Evolutionary conservation across 1,140 invertebrate species (phyloP), one percentile per base, ranked within the genome.

Genomic region (Eriocheir sinensis): DNA sequence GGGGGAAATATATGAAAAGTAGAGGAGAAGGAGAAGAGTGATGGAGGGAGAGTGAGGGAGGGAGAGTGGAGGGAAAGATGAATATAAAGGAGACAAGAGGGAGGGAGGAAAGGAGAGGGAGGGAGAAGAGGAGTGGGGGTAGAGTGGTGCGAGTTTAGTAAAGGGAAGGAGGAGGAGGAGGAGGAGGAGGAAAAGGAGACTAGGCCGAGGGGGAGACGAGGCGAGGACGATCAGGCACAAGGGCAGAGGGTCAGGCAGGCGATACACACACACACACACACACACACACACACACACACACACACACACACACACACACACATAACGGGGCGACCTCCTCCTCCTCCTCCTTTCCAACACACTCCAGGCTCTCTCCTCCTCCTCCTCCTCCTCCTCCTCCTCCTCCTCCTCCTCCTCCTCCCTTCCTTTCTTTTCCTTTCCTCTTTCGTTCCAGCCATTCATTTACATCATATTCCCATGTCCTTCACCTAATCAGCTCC

Each of bases 341-440:
- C n/a, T 72, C 60, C 60, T 72, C 60, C 60, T 72, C 60, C n/a
- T 72, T 72, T 72, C 60, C 60, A 72, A 72, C 60, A 72, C 60
- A 72, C 60, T 72, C 60, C 12, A 72, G 60, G 60, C 60, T 8
- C 60, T 72, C 60, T n/a, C 60, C 60, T 53, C 48, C 9, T 72
- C 60, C 60, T n/a, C n/a, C 60, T 21, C 60, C 60, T n/a, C 6
- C 60, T n/a, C n/a, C 21, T n/a, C 15, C 44, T 15, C 44, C 4
- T n/a, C 60, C 60, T 72, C 21, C 60, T 72, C 60, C 60, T 72
- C 60, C 60, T 72, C 60, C 60, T 72, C 60, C 60, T 72, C 85
- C 85, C 2, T 83, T 36, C 8, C 8, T 32, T 83, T n/a, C 80
- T 83, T 30, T 9, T 83, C 80, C 80, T 83, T 79, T 85, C 81